Percentiles rank a stretch among this genome's conserved stretches.
These are phyloP conservation scores for Prionailurus viverrinus DNA, from an alignment of 2,113 vertebrate species.

Conservation along the genomic window DNA sequence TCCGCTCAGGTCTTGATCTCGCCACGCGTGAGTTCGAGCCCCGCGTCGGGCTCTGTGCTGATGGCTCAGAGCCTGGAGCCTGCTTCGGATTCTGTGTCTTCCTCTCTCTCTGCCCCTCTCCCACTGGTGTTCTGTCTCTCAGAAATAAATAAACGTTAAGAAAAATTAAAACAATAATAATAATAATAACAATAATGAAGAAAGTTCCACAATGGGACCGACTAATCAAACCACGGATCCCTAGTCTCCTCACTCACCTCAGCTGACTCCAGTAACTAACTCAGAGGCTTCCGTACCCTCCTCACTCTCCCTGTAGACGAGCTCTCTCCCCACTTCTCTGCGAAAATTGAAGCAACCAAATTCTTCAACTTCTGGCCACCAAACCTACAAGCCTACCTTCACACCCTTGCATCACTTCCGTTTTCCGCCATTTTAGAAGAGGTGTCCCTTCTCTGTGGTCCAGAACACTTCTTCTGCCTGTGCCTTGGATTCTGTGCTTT, in stretches of 20 bases:
- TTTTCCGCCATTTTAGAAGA: fast-evolving
- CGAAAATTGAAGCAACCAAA: not conserved
- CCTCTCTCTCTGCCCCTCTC: no score
- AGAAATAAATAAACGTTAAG: no score
- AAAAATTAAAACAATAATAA: no score
- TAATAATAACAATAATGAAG: no score
- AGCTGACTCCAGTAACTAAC: not conserved
- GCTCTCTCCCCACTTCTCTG: not conserved
- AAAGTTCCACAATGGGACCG: no score
- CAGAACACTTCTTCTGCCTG: not conserved
- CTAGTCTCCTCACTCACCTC: not conserved
- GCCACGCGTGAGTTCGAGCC: no score
- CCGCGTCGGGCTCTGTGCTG: no score
- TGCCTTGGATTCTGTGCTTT: not conserved
- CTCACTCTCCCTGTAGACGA: not conserved
- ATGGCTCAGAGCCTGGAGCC: no score
- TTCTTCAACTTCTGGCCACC: not conserved
- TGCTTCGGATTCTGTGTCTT: no score
- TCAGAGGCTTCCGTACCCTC: not conserved
- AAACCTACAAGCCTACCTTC: not conserved
- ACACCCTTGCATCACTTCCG: not conserved
- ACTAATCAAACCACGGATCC: fast-evolving
- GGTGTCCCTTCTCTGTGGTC: not conserved
- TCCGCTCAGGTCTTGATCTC: no score
- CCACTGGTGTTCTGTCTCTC: no score